Base-by-base conservation (phyloP, 2,797 vertebrate species). In the Perdix hodgsoniae region DNA sequence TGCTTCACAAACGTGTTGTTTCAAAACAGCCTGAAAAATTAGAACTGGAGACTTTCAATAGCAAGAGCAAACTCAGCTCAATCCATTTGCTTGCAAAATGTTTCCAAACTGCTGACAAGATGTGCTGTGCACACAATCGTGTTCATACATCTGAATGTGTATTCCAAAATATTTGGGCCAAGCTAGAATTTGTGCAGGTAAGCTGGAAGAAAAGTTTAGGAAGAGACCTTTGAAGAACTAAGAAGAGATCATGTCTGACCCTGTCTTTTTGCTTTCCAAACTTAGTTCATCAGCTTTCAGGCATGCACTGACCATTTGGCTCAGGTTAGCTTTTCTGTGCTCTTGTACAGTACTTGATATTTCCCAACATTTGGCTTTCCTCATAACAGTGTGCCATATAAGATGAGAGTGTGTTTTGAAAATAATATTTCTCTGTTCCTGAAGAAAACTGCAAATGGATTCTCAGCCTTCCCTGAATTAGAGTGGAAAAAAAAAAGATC, bases 1-100 rank as follows among this genome's bases (percentile, higher is more conserved):
- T 1, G 1, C 24, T 63, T 56, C 14, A 2, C 59, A 54, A 82
- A 73, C 18, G 18, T 1, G 14, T 56, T 0, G 0, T 50, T 82
- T 90, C 35, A 52, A 59, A 78, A 39, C 19, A 78, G 3, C 10
- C 4, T 42, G 31, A 57, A 14, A 82, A 88, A 65, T 65, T 59
- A 73, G 22, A 66, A 56, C 18, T 52, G 35, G 52, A 76, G 71
- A 17, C 64, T 88, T 70, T 35, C 14, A 76, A 45, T 85, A 70
- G 19, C 0, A 1, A 19, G 37, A 40, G 49, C 31, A 45, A 78
- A 60, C 50, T 49, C 67, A 71, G n/a, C 11, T 19, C 26, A 24
- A 72, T 54, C 64, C 1, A n/a, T 83, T 71, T 90, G 8, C 42
- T 76, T 44, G 35, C 35, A 18, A 33, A 71, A 44, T 61, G 8